A percentile compares a stretch with the other conserved stretches of the same genome.
These are phyloP conservation scores for Xiphorhynchus elegans DNA, from an alignment of 2,113 vertebrate genomes.

Conservation along the genomic window DNA sequence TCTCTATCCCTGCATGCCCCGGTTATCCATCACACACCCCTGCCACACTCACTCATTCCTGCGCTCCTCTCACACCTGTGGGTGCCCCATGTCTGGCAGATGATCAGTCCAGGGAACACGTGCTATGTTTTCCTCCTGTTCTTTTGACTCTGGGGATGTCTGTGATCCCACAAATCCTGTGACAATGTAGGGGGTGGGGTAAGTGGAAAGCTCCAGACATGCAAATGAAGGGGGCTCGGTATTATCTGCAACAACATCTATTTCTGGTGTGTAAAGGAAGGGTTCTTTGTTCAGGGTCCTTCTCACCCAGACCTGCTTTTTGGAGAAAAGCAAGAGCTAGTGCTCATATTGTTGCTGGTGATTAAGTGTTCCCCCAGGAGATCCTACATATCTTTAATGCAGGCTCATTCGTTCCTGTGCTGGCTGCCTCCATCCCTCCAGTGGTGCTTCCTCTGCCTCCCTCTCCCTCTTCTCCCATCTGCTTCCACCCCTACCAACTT, in stretches of 20 bases:
- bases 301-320: not conserved
- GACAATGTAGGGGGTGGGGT: not conserved
- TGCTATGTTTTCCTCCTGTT: not conserved
- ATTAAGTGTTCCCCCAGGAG: not conserved
- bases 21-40: not conserved
- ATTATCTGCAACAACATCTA: not conserved
- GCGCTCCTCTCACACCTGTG: not conserved
- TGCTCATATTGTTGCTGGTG: not conserved
- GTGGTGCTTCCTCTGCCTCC: not conserved
- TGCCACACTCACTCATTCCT: not conserved
- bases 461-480: not conserved
- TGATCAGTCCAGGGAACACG: not conserved
- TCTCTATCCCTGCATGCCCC: not conserved
- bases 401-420: not conserved
- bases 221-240: not conserved
- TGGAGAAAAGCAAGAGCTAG: not conserved
- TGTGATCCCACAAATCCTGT: not conserved
- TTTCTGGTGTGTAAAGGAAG: not conserved
- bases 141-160: not conserved
- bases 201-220: not conserved
- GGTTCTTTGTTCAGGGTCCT: not conserved
- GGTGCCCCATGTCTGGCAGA: not conserved
- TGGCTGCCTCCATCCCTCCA: not conserved
- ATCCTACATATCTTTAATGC: not conserved
- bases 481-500: not conserved